phyloP scores from a whole-genome alignment of 1,140 invertebrate species.

The Amyelois transitella region DNA sequence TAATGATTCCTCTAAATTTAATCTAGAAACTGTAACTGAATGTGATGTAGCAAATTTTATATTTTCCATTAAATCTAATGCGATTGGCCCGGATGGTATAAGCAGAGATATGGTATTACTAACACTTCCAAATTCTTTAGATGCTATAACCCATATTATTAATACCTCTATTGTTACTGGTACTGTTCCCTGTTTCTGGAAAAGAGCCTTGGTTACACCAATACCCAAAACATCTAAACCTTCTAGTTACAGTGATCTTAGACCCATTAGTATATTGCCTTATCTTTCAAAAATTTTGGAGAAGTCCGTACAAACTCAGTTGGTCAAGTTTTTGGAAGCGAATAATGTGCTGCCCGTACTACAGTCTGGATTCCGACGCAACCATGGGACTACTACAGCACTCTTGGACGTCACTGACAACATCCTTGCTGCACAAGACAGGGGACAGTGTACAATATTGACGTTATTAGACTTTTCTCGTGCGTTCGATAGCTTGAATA shows the following conservation, averaged over 20 bases:
- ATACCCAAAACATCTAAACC: background rate
- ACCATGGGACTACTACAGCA: background rate
- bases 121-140: background rate
- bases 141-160: background rate
- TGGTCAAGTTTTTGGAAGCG: background rate
- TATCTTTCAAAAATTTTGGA: background rate
- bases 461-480: background rate
- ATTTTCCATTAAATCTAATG: background rate
- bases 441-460: background rate
- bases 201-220: background rate
- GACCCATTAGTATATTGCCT: conserved; percentile 1
- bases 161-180: background rate
- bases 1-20: background rate
- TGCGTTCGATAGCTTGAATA: background rate
- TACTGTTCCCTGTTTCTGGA: background rate
- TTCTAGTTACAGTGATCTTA: background rate
- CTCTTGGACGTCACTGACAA: conserved; percentile 1
- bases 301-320: background rate
- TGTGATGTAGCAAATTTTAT: background rate
- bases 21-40: background rate
- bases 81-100: background rate
- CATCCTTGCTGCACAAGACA: background rate
- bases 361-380: background rate
- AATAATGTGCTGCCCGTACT: background rate
- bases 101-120: conserved; percentile 1